Base-by-base conservation (phyloP, 2,797 vertebrate species). In the Myotis findleyi region DNA sequence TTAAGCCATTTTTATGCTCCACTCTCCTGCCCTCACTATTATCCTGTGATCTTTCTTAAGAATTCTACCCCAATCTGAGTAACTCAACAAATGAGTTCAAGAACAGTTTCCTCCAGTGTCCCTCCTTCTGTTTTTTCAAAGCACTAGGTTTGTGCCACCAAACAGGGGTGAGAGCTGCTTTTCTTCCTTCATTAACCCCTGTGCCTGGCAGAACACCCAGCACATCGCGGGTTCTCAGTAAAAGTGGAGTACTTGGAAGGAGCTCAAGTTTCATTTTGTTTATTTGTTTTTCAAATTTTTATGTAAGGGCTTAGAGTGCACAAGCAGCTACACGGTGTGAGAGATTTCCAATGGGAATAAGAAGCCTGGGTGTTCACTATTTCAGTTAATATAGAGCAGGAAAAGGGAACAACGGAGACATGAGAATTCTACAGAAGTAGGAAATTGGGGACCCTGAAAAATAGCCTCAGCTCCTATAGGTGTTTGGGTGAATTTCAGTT, bases 291-390 rank as follows among this genome's bases (percentile, higher is more conserved):
- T 30, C 30, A 7, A 16, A 27, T 47, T 93, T 73, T 66, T 81
- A 66, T 25, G 36, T 16, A 64, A 44, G 84, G 55, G 6, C 44
- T 9, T 14, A 66, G 44, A 30, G 23, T 30, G 23, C 23, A 64
- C 55, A 82, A 80, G 33, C 41, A 38, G 21, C 38, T 30, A 21
- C n/a, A 36, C 27, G 2, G 6, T 73, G 51, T 47, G 12, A 36
- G 41, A 51, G 44, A 73, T 83, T 83, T 73, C 62, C 82, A 59
- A 51, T 62, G 79, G 68, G 73, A 91, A 41, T 41, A 27, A 13
- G 20, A 89, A 25, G 64, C 57, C 64, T 5, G 3, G 27, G 44
- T 62, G 17, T 7, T 62, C 68, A 73, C 5, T 72, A 17, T 73
- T 73, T 72, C 44, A 73, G 53, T 36, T 51, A 51, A 82, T 23